Evolutionary conservation across 2,797 vertebrate species (phyloP).

Genomic region (Acropternis orthonyx): DNA sequence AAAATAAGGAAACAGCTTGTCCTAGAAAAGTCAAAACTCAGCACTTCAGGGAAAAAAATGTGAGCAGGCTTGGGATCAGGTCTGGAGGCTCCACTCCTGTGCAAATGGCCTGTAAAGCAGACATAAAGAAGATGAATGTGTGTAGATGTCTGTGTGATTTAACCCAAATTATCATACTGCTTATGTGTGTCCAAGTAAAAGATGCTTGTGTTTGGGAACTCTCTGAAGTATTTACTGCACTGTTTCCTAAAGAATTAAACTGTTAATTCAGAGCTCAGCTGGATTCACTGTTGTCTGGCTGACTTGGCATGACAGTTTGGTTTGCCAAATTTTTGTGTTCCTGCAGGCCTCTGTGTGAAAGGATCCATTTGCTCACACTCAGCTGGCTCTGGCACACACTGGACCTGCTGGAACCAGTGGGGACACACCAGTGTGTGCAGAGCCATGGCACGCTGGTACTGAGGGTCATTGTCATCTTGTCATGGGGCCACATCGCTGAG

Average conservation of each 20-base stretch:
- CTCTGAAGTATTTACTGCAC: conserved; percentile 13
- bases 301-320: neutral
- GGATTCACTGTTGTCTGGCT: neutral
- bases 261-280: conserved; percentile 6
- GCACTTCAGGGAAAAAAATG: neutral
- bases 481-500: neutral
- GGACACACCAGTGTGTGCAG: neutral
- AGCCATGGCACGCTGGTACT: neutral
- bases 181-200: neutral
- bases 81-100: neutral
- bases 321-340: neutral
- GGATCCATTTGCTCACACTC: neutral
- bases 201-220: neutral
- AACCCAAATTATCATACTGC: neutral
- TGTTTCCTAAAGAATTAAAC: neutral
- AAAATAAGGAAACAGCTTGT: neutral
- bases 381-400: neutral
- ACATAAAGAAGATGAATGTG: neutral
- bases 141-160: neutral
- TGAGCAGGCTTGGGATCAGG: neutral
- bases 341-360: neutral
- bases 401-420: neutral
- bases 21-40: neutral
- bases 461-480: rapidly evolving
- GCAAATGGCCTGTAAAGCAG: neutral